A percentile compares a stretch with the other conserved stretches of the same genome.
These are phyloP conservation scores for Notarius quadriscutis DNA, from an alignment of 2,113 vertebrate genomes.

Conservation along the genomic window DNA sequence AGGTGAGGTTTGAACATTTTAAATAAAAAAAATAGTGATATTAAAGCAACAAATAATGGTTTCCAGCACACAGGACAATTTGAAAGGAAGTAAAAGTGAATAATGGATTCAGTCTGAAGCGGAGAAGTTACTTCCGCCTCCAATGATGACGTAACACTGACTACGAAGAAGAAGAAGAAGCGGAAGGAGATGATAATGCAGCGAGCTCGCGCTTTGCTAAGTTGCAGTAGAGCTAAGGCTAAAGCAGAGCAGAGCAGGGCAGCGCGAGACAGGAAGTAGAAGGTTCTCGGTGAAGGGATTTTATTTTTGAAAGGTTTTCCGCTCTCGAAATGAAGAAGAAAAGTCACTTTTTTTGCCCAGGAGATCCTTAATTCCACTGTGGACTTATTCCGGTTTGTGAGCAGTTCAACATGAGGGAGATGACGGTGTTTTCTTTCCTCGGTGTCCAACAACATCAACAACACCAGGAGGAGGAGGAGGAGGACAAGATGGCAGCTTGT, in stretches of 20 bases:
- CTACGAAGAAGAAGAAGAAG: background rate
- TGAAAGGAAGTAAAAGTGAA: background rate
- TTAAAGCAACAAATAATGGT: no score
- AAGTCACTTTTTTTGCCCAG: conserved; percentile 15
- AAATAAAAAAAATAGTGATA: background rate
- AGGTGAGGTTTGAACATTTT: background rate
- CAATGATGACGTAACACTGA: background rate
- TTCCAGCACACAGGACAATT: background rate
- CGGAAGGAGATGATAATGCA: conserved; percentile 1
- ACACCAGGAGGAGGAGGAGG: background rate
- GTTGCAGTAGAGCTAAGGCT: background rate
- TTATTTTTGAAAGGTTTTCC: background rate
- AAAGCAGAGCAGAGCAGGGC: background rate
- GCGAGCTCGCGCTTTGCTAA: background rate
- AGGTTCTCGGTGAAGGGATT: background rate
- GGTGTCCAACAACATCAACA: conserved; percentile 60
- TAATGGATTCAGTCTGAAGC: background rate
- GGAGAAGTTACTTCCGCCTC: conserved; percentile 22
- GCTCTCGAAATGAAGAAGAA: conserved; percentile 40
- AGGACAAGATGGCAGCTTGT: conserved; percentile 74
- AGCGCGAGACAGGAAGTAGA: background rate
- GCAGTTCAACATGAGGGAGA: conserved; percentile 56
- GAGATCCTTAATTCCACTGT: conserved; percentile 18
- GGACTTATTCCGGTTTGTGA: conserved; percentile 30
- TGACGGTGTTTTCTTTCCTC: conserved; percentile 62